A percentile compares a stretch with the other conserved stretches of the same genome.
phyloP scores from a whole-genome alignment of 2,797 vertebrate species.

The Myripristis murdjan region DNA sequence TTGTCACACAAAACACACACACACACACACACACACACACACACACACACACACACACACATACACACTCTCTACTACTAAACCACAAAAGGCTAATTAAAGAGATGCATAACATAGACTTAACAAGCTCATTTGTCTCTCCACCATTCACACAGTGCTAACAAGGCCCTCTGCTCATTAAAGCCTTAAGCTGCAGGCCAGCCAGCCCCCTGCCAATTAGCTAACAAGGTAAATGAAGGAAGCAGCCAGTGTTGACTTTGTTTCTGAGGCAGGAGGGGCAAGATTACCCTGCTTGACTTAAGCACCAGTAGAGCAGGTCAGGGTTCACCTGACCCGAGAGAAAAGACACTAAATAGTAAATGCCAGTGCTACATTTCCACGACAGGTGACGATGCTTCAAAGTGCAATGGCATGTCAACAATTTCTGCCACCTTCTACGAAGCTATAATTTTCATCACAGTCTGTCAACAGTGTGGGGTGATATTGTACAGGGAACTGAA shows the following conservation, averaged over 20 bases:
- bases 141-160: conserved; percentile 61
- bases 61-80: too few species aligned
- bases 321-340: conserved; percentile 55
- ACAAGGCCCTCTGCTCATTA: conserved; percentile 79
- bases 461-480: too few species aligned
- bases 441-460: too few species aligned
- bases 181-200: conserved; percentile 70
- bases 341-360: conserved; percentile 30
- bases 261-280: conserved; percentile 58
- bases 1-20: not conserved
- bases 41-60: not conserved
- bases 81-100: conserved; percentile 79
- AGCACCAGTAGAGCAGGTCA: conserved; percentile 63
- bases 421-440: too few species aligned
- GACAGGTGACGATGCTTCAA: too few species aligned
- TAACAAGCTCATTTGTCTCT: conserved; percentile 79
- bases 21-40: not conserved
- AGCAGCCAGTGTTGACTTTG: conserved; percentile 70
- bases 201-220: conserved; percentile 67
- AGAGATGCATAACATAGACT: conserved; percentile 73
- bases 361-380: too few species aligned
- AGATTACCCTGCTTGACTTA: conserved; percentile 70
- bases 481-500: too few species aligned
- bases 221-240: conserved; percentile 76
- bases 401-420: too few species aligned